Evolutionary conservation across 2,113 vertebrate species (phyloP).

Genomic region (Hippolais icterina): DNA sequence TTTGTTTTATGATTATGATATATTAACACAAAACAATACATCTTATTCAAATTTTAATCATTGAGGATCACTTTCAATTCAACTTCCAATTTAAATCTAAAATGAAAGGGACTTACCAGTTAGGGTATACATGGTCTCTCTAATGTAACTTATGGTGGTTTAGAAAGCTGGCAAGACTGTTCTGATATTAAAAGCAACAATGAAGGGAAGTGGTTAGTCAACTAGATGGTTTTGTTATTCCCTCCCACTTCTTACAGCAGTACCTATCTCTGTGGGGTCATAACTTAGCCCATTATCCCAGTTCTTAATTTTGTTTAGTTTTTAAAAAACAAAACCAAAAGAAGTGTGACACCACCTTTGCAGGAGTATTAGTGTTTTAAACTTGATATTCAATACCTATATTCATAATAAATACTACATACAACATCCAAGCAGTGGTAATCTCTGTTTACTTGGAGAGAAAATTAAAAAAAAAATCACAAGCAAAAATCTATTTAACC

Average conservation of each 20-base stretch:
- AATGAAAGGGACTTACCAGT: constrained; percentile 74
- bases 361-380: background rate
- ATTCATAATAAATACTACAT: background rate
- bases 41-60: background rate
- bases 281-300: constrained; percentile 32
- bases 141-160: constrained; percentile 50
- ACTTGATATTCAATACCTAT: background rate
- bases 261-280: constrained; percentile 21
- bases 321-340: background rate
- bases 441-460: background rate
- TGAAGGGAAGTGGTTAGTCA: constrained; percentile 82
- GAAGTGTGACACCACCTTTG: accelerated
- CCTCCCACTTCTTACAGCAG: constrained; percentile 70
- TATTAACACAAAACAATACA: background rate
- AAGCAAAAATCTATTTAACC: background rate
- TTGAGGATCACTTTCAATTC: background rate
- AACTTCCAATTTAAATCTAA: background rate
- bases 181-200: constrained; percentile 74
- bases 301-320: background rate
- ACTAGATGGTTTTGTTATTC: constrained; percentile 72
- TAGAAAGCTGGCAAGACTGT: constrained; percentile 58
- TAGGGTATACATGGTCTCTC: constrained; percentile 58
- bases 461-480: background rate
- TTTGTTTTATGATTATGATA: background rate
- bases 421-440: background rate